Evolutionary conservation across 2,888 invertebrate species (phyloP).

Genomic region (Pantelozetes paolii): DNA sequence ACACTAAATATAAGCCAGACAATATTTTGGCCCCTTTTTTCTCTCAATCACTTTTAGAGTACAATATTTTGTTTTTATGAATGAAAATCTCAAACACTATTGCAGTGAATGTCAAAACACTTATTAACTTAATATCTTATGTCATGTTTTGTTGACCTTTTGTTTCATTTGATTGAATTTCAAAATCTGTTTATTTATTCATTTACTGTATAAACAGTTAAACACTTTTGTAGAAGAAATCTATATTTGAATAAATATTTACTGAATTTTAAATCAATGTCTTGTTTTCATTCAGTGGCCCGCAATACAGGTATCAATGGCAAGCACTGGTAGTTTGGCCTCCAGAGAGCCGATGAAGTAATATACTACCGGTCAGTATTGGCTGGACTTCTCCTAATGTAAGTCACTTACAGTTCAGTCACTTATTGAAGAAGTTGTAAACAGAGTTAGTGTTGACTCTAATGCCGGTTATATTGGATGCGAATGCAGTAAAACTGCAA

Average conservation of each 20-base stretch:
- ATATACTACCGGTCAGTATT: not conserved
- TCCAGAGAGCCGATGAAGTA: not conserved
- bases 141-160: not conserved
- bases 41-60: not conserved
- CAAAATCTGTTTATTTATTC: not conserved
- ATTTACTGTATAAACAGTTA: no score
- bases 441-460: slow-evolving; percentile 18
- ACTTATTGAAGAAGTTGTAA: slow-evolving; percentile 7
- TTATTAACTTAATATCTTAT: not conserved
- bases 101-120: slow-evolving; percentile 17
- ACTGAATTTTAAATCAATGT: not conserved
- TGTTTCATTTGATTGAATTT: not conserved
- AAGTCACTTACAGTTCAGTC: slow-evolving; percentile 20
- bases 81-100: not conserved
- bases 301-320: not conserved
- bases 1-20: slow-evolving; percentile 7
- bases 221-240: no score
- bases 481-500: slow-evolving; percentile 26
- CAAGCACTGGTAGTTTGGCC: not conserved
- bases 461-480: slow-evolving; percentile 27
- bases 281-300: not conserved
- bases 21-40: not conserved
- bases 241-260: not conserved
- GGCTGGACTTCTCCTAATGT: not conserved
- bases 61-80: no score